A percentile compares a stretch with the other conserved stretches of the same genome.
These are phyloP conservation scores for Caenorhabditis elegans DNA, from an alignment of 1,140 invertebrate species.

Conservation along the genomic window DNA sequence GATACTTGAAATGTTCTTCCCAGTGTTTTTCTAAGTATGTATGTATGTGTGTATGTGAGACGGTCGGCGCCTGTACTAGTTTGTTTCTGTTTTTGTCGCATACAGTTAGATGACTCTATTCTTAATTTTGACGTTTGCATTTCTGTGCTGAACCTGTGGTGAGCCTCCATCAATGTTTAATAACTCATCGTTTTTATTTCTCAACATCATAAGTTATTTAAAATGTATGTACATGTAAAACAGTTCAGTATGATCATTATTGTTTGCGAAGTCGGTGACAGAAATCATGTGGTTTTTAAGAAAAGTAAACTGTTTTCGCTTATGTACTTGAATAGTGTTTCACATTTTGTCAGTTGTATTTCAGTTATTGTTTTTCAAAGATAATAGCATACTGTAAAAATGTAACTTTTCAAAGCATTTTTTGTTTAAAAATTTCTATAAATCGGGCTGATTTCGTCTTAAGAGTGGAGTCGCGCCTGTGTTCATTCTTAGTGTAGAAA, in stretches of 20 bases:
- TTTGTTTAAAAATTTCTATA: no score
- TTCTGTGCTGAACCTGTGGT: no score
- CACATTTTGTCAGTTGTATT: no score
- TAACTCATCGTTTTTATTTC: neutral
- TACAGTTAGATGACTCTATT: neutral
- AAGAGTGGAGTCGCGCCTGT: no score
- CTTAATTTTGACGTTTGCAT: no score
- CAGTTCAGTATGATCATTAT: constrained; percentile 5
- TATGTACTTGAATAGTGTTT: neutral
- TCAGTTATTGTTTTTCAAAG: no score
- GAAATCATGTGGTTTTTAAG: constrained; percentile 7
- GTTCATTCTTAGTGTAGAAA: no score
- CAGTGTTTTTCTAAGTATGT: neutral
- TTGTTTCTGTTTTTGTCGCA: neutral
- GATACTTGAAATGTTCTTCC: constrained; percentile 19
- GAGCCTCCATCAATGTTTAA: neutral
- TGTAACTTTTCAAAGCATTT: no score
- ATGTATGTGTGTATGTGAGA: neutral
- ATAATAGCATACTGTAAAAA: no score
- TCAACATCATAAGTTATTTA: no score
- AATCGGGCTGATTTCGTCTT: no score
- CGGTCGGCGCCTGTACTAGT: neutral
- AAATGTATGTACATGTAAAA: no score
- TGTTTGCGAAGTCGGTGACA: neutral
- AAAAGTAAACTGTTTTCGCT: constrained; percentile 24